phyloP scores from a whole-genome alignment of 2,113 vertebrate species.

The Peromyscus leucopus region DNA sequence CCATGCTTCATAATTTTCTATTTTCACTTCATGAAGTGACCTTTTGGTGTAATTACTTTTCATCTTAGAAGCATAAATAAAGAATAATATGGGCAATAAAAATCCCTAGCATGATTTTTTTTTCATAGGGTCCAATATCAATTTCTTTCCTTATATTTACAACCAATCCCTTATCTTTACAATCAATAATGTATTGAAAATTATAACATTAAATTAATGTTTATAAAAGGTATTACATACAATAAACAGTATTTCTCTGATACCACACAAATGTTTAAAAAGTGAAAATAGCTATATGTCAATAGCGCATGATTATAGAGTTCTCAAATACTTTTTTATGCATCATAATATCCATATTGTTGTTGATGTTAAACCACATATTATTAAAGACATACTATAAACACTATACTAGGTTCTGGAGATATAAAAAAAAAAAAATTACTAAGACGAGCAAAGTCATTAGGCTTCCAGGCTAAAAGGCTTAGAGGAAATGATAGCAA shows the following conservation, averaged over 20 bases:
- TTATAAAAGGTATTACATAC: background rate
- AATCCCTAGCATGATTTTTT: background rate
- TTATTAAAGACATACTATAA: background rate
- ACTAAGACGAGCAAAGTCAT: background rate
- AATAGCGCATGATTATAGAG: background rate
- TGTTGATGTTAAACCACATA: background rate
- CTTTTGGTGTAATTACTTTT: conserved; percentile 15
- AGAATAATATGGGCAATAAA: background rate
- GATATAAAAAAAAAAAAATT: background rate
- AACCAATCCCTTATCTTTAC: background rate
- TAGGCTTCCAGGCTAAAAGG: background rate
- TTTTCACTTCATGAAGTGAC: conserved; percentile 25
- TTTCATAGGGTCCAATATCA: background rate
- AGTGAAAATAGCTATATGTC: accelerated
- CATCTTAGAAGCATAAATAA: conserved; percentile 25
- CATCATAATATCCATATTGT: background rate
- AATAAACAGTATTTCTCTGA: background rate
- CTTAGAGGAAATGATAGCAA: background rate
- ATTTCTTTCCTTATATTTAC: background rate
- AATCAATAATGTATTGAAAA: background rate
- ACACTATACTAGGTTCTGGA: background rate
- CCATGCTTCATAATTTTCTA: background rate
- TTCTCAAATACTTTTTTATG: background rate
- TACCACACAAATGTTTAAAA: background rate
- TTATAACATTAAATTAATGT: background rate